Conservation (phyloP, 2,888 invertebrate species). For the Pocota personata region DNA sequence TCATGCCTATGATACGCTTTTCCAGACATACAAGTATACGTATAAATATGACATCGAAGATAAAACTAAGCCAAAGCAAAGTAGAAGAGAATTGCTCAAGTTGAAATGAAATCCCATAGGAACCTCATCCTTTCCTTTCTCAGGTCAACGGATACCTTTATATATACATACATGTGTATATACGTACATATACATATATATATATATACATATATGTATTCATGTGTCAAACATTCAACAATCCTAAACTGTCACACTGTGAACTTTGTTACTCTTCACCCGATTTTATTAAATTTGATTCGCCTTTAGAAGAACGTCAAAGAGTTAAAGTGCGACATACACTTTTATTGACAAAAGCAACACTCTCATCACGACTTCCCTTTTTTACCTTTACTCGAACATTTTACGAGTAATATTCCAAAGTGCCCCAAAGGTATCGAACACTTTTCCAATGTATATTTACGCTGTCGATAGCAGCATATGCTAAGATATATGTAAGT, state of each 20-base stretch:
- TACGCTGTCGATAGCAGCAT: constrained; percentile 26
- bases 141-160: neutral
- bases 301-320: neutral
- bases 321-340: neutral
- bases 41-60: neutral
- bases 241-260: neutral
- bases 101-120: neutral
- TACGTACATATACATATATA: too few species aligned
- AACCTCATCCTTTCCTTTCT: neutral
- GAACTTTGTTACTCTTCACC: neutral
- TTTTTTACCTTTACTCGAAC: neutral
- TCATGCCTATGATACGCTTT: too few species aligned
- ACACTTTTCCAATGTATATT: constrained; percentile 39
- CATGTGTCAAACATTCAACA: neutral
- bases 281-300: neutral
- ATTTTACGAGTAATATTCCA: constrained; percentile 57
- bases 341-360: constrained; percentile 11
- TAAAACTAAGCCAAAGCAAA: neutral
- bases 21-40: too few species aligned
- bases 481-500: constrained; percentile 35
- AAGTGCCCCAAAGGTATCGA: constrained; percentile 24
- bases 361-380: neutral
- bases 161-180: neutral
- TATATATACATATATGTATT: neutral
- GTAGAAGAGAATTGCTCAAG: neutral